Base-by-base conservation (phyloP, 1,140 invertebrate genomes). In the Drosophila navojoa region DNA sequence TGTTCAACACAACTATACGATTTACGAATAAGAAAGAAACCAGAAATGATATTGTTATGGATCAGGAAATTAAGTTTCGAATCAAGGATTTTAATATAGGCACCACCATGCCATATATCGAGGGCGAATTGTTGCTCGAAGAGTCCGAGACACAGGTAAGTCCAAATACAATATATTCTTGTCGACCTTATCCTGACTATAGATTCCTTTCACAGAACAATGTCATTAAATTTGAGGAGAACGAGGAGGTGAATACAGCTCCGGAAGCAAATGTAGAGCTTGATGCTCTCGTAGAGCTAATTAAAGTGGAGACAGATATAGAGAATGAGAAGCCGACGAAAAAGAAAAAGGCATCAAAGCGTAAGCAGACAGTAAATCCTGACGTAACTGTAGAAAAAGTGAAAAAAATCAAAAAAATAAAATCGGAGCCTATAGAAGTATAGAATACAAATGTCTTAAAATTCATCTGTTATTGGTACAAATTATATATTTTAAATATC, bases 1-100 rank as follows among this genome's bases (percentile, higher is more conserved):
- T 92, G 4, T 92, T 92, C 32, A 92, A 89, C 47, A 90, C 90
- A 19, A 73, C 62, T 29, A 84, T 92, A n/a, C 58, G 81, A n/a
- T 87, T 92, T 49, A 75, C 71, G 16, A 81, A 85, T 55, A 86
- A 76, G 4, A 64, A 73, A 7, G 59, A 77, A 45, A 70, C 22
- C 11, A 50, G 63, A 11, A 73, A 79, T 3, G 57, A 66, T 47
- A 52, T 92, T 22, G 49, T 54, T 9, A 80, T 91, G 76, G 89
- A 92, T 1, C 77, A 91, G 62, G 78, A 86, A 19, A 82, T 92
- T 2, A 86, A 78, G 45, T 90, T 92, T 68, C 74, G 89, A 1
- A 91, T 92, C 10, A 91, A 90, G 38, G 77, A 81, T 5, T 92
- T 91, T n/a, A 79, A 92, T 60, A 64, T 92, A 5, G 45, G 75